Evolutionary conservation across 2,113 vertebrate species (phyloP).

Genomic region (Corythornis vintsioides): DNA sequence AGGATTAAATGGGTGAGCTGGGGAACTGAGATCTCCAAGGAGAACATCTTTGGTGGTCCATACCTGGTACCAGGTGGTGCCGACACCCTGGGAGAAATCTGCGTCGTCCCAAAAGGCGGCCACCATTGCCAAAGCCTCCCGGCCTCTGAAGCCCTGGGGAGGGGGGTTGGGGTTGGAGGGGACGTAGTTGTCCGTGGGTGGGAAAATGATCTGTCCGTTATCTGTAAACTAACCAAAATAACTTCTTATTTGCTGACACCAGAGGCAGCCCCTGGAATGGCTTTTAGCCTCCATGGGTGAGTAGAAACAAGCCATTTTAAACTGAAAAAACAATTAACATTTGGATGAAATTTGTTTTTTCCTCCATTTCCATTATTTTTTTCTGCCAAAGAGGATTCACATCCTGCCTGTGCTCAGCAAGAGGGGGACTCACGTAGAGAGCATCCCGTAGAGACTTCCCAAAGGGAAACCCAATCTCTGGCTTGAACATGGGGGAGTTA

Average conservation of each 20-base stretch:
- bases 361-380: not conserved
- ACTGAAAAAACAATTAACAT: not conserved
- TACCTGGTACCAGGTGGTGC: conserved; percentile 78
- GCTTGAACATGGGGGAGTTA: conserved; percentile 68
- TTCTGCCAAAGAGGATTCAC: not conserved
- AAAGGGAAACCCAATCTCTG: conserved; percentile 74
- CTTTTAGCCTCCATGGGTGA: not conserved
- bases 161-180: conserved; percentile 72
- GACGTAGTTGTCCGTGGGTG: conserved; percentile 52
- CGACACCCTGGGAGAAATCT: conserved; percentile 72
- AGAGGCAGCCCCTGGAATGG: not conserved
- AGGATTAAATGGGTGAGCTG: not conserved
- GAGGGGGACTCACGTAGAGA: conserved; percentile 70
- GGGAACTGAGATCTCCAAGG: not conserved
- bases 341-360: not conserved
- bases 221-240: conserved; percentile 78
- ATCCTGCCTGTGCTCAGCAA: not conserved
- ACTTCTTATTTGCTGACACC: not conserved
- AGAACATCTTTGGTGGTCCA: not conserved
- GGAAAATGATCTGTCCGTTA: conserved; percentile 80
- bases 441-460: conserved; percentile 64
- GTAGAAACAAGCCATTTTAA: not conserved
- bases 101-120: conserved; percentile 80
- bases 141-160: conserved; percentile 41
- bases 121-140: conserved; percentile 46